Evolutionary conservation across 2,888 invertebrate genomes (phyloP).

Genomic region (Eupithecia inturbata): DNA sequence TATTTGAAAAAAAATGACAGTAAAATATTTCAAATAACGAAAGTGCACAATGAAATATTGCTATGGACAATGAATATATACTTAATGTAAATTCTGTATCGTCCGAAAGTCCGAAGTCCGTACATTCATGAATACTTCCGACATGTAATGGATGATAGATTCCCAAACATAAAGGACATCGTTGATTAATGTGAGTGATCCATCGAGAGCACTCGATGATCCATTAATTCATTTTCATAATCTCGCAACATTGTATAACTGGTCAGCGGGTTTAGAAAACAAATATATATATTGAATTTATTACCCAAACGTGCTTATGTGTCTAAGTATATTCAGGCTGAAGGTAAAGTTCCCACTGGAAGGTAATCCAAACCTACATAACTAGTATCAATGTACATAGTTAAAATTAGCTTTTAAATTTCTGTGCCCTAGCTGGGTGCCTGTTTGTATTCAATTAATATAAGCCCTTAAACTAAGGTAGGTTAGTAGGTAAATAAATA

Average conservation of each 20-base stretch:
- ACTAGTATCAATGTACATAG: too few species aligned
- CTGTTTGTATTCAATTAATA: neutral
- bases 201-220: slow-evolving; percentile 34
- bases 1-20: neutral
- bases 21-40: neutral
- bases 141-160: slow-evolving; percentile 42
- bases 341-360: neutral
- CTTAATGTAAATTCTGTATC: slow-evolving; percentile 14
- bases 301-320: neutral
- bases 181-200: slow-evolving; percentile 45
- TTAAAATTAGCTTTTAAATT: too few species aligned
- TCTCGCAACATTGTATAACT: slow-evolving; percentile 5
- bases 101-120: slow-evolving; percentile 1
- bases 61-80: neutral
- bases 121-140: slow-evolving; percentile 28
- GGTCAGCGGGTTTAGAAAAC: neutral
- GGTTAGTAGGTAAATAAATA: neutral
- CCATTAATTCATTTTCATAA: slow-evolving; percentile 35
- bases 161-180: slow-evolving; percentile 36
- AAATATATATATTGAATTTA: neutral
- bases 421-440: neutral
- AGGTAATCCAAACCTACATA: neutral
- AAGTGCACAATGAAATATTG: slow-evolving; percentile 3
- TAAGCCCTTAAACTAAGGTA: neutral
- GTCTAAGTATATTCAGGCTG: neutral